Evolutionary conservation across 2,797 vertebrate genomes (phyloP), one percentile per base, ranked within the genome.

Genomic region (Thalassophryne amazonica): DNA sequence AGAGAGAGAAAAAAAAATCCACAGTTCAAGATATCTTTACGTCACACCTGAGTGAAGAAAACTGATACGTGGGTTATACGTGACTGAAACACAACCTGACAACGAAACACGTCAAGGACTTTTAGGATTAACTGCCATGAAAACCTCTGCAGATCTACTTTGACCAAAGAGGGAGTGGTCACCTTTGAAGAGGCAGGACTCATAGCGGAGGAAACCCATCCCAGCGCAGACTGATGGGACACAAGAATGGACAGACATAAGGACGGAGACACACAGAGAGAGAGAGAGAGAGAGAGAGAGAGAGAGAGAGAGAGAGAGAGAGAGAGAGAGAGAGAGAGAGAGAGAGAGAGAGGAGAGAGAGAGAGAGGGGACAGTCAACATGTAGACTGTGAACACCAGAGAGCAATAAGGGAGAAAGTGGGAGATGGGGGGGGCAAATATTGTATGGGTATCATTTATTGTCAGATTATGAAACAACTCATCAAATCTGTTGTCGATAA

Each of bases 181-280:
- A 94, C 95, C 89, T 98, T 93, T 79, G 85, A 76, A 73, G 88
- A 88, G 73, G 88, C 80, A 46, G 90, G 19, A 37, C 37, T 39
- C 47, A 37, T 38, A 19, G 54, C 46, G 17, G 76, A 56, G 57
- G 80, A 68, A 67, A 84, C 60, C 56, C 78, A 83, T 86, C 81
- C 85, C 36, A 83, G 91, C 60, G 94, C 93, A 60, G 92, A 94
- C 95, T 95, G 90, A 89, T 42, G 47, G 55, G 62, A 83, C 25
- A 73, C 54, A 74, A 45, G 40, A 53, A 71, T 8, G 53, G 31
- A 73, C 2, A 6, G 41, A 69, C 23, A 73, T 35, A 37, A 50
- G 19, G 36, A 52, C 5, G 48, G 31, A 19, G 12, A n/a, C n/a
- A n/a, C n/a, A n/a, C n/a, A 71, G 16, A 65, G 49, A 52, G 27